Base-by-base conservation (phyloP, 2,888 invertebrate genomes). In the Athripsodes cinereus region DNA sequence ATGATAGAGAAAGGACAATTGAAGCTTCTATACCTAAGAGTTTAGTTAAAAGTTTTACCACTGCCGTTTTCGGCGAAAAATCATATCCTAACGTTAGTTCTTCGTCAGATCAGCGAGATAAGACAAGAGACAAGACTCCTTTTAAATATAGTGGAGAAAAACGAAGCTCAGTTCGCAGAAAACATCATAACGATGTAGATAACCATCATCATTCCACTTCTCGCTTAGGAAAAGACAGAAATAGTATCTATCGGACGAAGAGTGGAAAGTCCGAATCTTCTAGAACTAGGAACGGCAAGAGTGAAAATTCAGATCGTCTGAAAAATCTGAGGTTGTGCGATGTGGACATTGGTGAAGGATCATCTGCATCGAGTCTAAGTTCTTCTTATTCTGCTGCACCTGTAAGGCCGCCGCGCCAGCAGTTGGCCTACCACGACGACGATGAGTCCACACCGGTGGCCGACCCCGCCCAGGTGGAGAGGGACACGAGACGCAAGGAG, bases 401-500 rank as follows among this genome's bases (percentile, higher is more conserved):
- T 5, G 16, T 35, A 22, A 22, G 34, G 11, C 22, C 44, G 13
- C 22, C 20, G 10, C 65, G 47, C 56, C 78, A 78, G 66, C 77
- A 71, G 66, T 76, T 74, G 66, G 79, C 79, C 62, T 78, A 76
- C 67, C 76, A 75, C 52, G 75, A 76, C 20, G 76, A 76, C 64
- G 77, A 77, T 66, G 76, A 77, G 22, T 73, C 76, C 63, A 78
- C 79, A 18, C 78, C 79, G 10, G 76, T 78, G 40, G 75, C 75
- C 50, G 85, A 86, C 68, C 78, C 78, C 61, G 77, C 80, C 21
- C 72, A 84, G 51, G 81, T 81, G 64, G 91, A 92, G 65, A 80
- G 92, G 48, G 90, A 90, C 70, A 87, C 87, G 10, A 85, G 87
- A 66, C 82, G 92, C 35, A 91, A 91, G 68, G 92, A 92, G 69